Base-by-base conservation (phyloP, 2,797 vertebrate genomes). In the Columba guinea region DNA sequence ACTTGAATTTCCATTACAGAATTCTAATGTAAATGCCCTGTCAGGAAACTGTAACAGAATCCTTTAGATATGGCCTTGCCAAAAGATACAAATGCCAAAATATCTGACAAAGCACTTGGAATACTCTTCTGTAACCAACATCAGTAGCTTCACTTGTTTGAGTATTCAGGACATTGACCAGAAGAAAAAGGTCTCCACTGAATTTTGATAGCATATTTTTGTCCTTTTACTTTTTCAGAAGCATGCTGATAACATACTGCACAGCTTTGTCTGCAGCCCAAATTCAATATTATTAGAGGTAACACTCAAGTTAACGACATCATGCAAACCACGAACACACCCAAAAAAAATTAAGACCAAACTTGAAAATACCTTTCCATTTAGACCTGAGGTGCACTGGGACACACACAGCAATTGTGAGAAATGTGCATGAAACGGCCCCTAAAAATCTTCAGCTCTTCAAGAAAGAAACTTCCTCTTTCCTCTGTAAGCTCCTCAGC, bases 1-100 rank as follows among this genome's bases (percentile, higher is more conserved):
- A 83, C 58, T 78, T 60, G 35, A 65, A 81, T 85, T 92, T 86
- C 95, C 62, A 78, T 79, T 78, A 68, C 69, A 51, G 41, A 94
- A 84, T 84, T 78, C 69, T 69, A 89, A 90, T 46, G 35, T 48
- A 84, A 93, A 89, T 18, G 12, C 10, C 78, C 83, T 44, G 32
- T 68, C 20, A 30, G 68, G 55, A 92, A 93, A 75, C 48, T 28
- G 53, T 58, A 89, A 93, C 65, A 88, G 64, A 90, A 85, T 11
- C 87, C 56, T 85, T 77, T 21, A 51, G 60, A 62, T 62, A 84
- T 0, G 4, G 26, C 39, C 62, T 44, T 21, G 87, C 65, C 76
- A 89, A 59, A 90, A 93, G 58, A 83, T 10, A 69, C 7, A 64
- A 85, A 85, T 2, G 2, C 24, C 56, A 80, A 82, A 81, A 35